These are phyloP conservation scores for Zosterops hypoxanthus DNA, from an alignment of 2,113 vertebrate species.

Conservation along the genomic window DNA sequence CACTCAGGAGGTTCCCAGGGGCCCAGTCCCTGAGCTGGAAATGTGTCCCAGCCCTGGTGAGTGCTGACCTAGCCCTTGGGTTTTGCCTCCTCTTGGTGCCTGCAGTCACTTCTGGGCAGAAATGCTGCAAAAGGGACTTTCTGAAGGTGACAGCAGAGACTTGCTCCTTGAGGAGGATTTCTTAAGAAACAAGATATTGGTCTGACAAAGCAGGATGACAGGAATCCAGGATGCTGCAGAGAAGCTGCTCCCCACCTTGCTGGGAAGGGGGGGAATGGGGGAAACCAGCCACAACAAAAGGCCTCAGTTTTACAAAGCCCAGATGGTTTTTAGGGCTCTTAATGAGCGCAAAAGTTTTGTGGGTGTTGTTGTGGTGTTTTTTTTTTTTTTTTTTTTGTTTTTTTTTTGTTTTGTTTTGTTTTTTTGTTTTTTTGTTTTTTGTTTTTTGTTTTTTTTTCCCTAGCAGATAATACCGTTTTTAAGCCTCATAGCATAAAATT, in stretches of 20 bases:
- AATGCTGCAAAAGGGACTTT: neutral
- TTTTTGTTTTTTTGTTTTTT: too few species aligned
- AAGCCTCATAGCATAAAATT: neutral
- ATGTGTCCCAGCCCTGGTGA: neutral
- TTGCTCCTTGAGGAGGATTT: neutral
- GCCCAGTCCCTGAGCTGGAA: neutral
- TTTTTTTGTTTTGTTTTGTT: too few species aligned
- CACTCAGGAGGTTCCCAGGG: neutral
- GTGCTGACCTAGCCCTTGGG: neutral
- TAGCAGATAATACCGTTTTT: constrained; percentile 12
- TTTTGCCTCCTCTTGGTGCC: neutral
- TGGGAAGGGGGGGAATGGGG: neutral
- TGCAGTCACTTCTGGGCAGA: neutral
- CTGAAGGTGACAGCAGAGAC: neutral
- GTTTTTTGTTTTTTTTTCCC: neutral
- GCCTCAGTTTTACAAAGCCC: neutral
- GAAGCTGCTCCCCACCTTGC: neutral
- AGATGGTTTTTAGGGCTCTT: constrained; percentile 3
- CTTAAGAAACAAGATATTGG: neutral
- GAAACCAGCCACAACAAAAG: neutral
- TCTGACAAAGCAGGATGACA: neutral
- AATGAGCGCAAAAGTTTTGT: neutral
- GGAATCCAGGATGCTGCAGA: neutral
- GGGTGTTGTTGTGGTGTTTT: too few species aligned
- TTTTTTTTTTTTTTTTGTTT: too few species aligned